phyloP scores from a whole-genome alignment of 2,113 vertebrate genomes.

The Crypturellus undulatus region DNA sequence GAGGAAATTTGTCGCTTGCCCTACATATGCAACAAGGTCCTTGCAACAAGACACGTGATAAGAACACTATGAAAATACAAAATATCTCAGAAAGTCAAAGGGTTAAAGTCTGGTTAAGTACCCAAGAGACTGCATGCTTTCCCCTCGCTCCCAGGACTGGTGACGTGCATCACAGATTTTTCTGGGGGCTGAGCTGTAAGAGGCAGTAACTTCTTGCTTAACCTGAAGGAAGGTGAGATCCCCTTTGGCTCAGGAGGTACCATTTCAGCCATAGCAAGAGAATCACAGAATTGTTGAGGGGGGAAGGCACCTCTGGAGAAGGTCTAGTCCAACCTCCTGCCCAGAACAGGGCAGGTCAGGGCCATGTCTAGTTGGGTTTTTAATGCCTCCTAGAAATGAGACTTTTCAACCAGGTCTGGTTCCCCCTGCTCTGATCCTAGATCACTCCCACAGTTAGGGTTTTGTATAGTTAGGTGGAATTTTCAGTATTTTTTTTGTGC shows the following conservation, averaged over 20 bases:
- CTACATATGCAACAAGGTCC: not conserved
- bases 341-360: not conserved
- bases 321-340: not conserved
- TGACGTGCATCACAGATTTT: not conserved
- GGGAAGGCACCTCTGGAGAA: not conserved
- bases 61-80: not conserved
- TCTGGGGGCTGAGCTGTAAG: not conserved
- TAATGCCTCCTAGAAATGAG: not conserved
- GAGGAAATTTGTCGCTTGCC: fast-evolving
- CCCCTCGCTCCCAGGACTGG: not conserved
- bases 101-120: not conserved
- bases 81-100: not conserved
- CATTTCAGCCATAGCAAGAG: not conserved
- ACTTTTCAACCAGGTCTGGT: not conserved
- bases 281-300: not conserved
- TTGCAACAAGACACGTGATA: not conserved
- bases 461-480: not conserved
- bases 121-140: not conserved
- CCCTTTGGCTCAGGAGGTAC: not conserved
- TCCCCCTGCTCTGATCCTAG: not conserved
- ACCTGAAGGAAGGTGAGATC: not conserved
- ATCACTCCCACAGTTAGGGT: not conserved
- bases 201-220: not conserved
- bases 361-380: not conserved
- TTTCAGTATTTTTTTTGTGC: not conserved